A percentile compares a stretch with the other conserved stretches of the same genome.
Conservation (phyloP, 2,797 vertebrate species). For the Spheniscus humboldti region DNA sequence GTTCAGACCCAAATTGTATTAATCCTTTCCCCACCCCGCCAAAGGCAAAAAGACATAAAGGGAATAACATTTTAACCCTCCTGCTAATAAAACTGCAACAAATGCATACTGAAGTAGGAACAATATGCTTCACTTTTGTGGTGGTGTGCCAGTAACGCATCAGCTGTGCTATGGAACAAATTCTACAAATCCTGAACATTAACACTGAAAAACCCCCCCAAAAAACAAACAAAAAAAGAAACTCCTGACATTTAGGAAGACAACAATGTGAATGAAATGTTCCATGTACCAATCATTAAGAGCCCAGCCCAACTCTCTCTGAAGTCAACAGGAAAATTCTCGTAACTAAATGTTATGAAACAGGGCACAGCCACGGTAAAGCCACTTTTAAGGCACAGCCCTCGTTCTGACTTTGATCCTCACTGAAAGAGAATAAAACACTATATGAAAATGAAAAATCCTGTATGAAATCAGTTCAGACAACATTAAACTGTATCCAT, state of each 20-base stretch:
- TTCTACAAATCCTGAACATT: background rate
- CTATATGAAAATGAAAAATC: background rate
- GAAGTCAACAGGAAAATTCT: background rate
- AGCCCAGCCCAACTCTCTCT: background rate
- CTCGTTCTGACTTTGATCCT: background rate
- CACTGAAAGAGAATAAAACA: background rate
- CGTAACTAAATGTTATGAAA: background rate
- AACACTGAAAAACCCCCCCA: background rate
- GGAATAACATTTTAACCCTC: background rate
- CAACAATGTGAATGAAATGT: background rate
- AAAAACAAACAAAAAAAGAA: background rate
- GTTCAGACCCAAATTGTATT: background rate
- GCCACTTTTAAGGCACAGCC: background rate
- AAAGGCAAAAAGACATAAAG: background rate
- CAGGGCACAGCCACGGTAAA: accelerated
- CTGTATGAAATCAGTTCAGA: background rate
- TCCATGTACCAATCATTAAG: background rate
- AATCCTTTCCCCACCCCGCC: background rate
- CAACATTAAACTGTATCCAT: background rate
- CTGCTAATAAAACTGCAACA: background rate
- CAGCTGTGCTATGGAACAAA: background rate
- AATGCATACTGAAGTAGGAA: background rate
- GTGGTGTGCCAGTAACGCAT: background rate
- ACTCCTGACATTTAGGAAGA: background rate
- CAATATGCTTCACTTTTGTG: background rate